Base-by-base conservation (phyloP, 2,113 vertebrate genomes). In the Mus pahari region DNA sequence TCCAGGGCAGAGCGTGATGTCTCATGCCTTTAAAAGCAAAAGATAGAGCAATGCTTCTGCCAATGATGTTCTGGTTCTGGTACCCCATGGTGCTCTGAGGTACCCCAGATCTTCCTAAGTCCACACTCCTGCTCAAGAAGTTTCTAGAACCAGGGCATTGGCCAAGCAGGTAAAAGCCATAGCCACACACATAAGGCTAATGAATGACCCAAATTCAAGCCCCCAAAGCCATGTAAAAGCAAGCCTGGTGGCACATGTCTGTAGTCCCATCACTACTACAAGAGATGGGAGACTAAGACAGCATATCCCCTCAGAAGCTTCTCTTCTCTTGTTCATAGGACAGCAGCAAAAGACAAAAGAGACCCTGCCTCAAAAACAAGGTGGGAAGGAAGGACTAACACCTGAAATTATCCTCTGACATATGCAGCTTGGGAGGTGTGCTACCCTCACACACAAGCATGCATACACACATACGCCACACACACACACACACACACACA, bases 21-120 rank as follows among this genome's bases (percentile, higher is more conserved):
- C 28, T 16, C 3, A 17, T 0, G 8, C 24, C 74, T 28, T 7
- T 28, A 79, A 53, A 79, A 8, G 17, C 77, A 53, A 79, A 53
- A 19, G 28, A 53, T 1, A 79, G 48, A 33, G 13, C 74, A 79
- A 79, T 19, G 31, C 77, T 53, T 79, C 17, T 53, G 48, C 68
- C 86, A 6, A 48, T 17, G 16, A 10, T 2, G 28, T 19, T 31
- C 12, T 14, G 5, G 10, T 55, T 82, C 74, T n/a, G 6, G 10
- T n/a, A 55, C 22, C 79, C 45, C 36, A 14, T 0, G 0, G 7
- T 39, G 14, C 42, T 36, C 4, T 2, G 3, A 70, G 28, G 36
- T 50, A 58, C 36, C 31, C 33, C 55, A 33, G 28, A 74, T 19
- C 62, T 20, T 45, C n/a, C n/a, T 36, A 60, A 62, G 53, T 13